A percentile compares a stretch with the other conserved stretches of the same genome.
Conservation (phyloP, 2,888 invertebrate genomes). For the Pseudococcus longispinus region DNA sequence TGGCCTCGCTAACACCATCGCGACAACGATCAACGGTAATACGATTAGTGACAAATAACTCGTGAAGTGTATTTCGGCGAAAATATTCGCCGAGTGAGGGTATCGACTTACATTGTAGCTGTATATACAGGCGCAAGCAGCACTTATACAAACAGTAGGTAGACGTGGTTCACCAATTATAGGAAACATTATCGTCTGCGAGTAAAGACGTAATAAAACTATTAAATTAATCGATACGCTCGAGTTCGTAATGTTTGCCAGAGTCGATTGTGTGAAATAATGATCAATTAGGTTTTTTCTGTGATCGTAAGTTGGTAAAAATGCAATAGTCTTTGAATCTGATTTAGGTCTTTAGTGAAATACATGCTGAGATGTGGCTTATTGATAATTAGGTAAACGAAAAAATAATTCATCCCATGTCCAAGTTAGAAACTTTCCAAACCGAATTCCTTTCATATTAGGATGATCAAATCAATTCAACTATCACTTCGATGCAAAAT, state of each 20-base stretch:
- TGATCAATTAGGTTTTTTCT: not conserved
- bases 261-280: not conserved
- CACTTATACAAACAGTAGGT: not conserved
- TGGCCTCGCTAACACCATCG: conserved; percentile 3
- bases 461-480: too few species aligned
- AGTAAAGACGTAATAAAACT: not conserved
- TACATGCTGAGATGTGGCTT: too few species aligned
- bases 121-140: too few species aligned
- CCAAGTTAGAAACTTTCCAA: too few species aligned
- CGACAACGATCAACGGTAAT: not conserved
- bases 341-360: too few species aligned
- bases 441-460: too few species aligned
- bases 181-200: not conserved
- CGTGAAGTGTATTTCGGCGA: not conserved
- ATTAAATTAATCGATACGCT: conserved; percentile 25
- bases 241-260: not conserved
- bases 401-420: too few species aligned
- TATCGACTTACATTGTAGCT: not conserved
- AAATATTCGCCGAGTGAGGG: not conserved
- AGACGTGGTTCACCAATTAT: not conserved
- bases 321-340: too few species aligned
- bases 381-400: too few species aligned
- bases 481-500: too few species aligned
- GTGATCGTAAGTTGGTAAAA: not conserved
- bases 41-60: not conserved